Conservation (phyloP, 2,888 invertebrate species). For the Cryptocephalus moraei region DNA sequence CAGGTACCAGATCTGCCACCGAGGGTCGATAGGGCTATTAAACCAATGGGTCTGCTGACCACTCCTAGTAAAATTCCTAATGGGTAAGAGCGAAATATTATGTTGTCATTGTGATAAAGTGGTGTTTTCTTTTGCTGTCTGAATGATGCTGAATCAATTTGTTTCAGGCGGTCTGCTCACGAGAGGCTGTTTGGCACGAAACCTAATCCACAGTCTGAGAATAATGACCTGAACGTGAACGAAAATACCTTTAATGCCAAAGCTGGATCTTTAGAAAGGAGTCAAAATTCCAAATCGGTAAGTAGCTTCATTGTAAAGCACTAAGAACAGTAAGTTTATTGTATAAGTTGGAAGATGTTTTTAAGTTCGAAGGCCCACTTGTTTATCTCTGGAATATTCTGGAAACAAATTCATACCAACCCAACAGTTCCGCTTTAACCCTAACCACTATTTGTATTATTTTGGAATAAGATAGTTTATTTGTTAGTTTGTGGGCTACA, state of each 20-base stretch:
- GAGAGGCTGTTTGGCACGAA: slow-evolving; percentile 59
- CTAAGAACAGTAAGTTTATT: too few species aligned
- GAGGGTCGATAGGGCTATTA: slow-evolving; percentile 64
- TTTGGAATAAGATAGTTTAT: too few species aligned
- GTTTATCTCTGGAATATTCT: too few species aligned
- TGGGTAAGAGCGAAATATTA: slow-evolving; percentile 21
- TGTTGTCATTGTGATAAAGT: too few species aligned
- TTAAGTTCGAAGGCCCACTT: too few species aligned
- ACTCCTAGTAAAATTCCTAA: slow-evolving; percentile 34
- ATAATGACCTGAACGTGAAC: slow-evolving; percentile 6
- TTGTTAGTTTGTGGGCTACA: too few species aligned
- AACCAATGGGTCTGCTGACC: slow-evolving; percentile 52
- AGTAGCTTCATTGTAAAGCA: slow-evolving; percentile 10
- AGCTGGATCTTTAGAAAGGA: slow-evolving; percentile 34
- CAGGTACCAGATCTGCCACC: slow-evolving; percentile 73
- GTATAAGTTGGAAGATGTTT: too few species aligned
- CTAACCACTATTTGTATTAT: too few species aligned
- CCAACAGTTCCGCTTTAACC: too few species aligned
- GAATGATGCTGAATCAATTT: not conserved
- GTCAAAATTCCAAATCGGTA: slow-evolving; percentile 39
- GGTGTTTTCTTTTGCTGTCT: too few species aligned
- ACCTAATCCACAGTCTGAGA: slow-evolving; percentile 20
- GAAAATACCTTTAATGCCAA: slow-evolving; percentile 29
- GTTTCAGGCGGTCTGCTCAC: slow-evolving; percentile 47
- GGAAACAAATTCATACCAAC: too few species aligned